Base-by-base conservation (phyloP, 1,140 invertebrate species). In the Metopolophium dirhodum region DNA sequence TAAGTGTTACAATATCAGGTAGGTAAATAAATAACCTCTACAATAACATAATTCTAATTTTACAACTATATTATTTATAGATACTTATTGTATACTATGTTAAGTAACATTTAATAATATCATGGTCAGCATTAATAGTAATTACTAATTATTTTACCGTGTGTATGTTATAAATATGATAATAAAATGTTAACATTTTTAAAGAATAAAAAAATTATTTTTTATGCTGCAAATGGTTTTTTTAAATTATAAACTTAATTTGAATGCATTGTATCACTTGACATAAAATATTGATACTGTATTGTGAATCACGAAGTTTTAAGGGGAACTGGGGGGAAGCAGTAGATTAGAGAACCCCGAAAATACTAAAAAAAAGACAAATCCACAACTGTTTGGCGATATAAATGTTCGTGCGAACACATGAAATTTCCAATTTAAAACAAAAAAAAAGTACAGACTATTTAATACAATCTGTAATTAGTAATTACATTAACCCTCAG, bases 21-120 rank as follows among this genome's bases (percentile, higher is more conserved):
- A n/a, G 61, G 61, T n/a, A 77, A 77, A 77, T 35, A 77, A 77
- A 77, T 35, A n/a, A 77, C 30, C n/a, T n/a, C 3, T n/a, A n/a
- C 14, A 77, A 77, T 18, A 54, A 18, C 14, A 77, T 18, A n/a
- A 77, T n/a, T 77, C 61, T 77, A 77, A 77, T 77, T 77, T 35
- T 77, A 77, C n/a, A n/a, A n/a, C 61, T n/a, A 35, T n/a, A 77
- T n/a, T 77, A 77, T 77, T 77, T n/a, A 77, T 77, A 77, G n/a
- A 77, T 18, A 77, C 1, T n/a, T 77, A n/a, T 30, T 6, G 61
- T 77, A 68, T n/a, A n/a, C 61, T 77, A 20, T n/a, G 14, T 68
- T n/a, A 77, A 77, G 61, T n/a, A 77, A 77, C 61, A 4, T n/a
- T n/a, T 77, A 77, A 77, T 77, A 54, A 54, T 77, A 77, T 77